phyloP scores from a whole-genome alignment of 2,797 vertebrate genomes.

The Scolopax bukidnonensis region DNA sequence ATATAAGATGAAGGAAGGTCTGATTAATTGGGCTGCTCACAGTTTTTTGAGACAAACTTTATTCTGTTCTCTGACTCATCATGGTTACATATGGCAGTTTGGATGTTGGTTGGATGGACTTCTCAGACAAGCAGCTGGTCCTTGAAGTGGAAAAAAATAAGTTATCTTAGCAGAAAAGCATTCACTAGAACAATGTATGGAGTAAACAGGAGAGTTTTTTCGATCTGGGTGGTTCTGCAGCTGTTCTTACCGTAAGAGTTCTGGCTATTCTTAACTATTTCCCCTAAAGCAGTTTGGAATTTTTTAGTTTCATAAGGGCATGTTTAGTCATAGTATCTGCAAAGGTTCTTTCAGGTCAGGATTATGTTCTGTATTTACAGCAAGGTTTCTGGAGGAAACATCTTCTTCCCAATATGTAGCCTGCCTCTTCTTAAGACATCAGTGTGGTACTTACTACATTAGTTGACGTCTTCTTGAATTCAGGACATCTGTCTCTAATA shows the following conservation, averaged over 20 bases:
- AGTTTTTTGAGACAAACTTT: background rate
- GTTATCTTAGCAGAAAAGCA: background rate
- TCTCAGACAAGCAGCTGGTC: conserved; percentile 10
- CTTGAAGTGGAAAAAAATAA: background rate
- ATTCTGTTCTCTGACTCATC: background rate
- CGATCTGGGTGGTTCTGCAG: background rate
- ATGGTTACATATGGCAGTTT: background rate
- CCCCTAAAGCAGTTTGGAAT: background rate
- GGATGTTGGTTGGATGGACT: background rate
- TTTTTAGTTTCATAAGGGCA: background rate
- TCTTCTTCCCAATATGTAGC: background rate
- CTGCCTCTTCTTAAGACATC: background rate
- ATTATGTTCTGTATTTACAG: background rate
- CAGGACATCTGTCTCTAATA: background rate
- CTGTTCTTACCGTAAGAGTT: background rate
- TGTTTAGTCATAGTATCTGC: background rate
- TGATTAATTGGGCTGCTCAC: background rate
- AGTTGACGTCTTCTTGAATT: background rate
- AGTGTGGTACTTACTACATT: background rate
- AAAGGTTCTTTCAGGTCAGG: background rate
- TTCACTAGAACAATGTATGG: conserved; percentile 12
- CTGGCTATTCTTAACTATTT: background rate
- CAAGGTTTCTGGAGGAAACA: background rate
- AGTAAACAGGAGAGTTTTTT: background rate
- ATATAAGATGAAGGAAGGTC: background rate